Percentiles rank a stretch among this genome's conserved stretches.
Evolutionary conservation across 1,140 invertebrate species (phyloP).

Genomic region (Goniozus legneri): DNA sequence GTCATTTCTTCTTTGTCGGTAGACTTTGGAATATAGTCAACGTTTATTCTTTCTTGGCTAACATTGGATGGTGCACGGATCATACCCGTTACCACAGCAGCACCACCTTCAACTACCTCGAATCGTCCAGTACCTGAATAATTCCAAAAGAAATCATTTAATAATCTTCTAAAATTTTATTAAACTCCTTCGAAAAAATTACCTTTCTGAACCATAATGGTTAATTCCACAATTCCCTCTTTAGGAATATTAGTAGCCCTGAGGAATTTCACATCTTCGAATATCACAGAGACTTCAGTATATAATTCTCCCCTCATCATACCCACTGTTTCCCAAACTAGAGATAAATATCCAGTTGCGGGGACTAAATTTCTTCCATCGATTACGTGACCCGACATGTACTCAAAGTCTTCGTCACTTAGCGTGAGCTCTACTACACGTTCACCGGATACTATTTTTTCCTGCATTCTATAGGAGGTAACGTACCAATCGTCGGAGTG

Average conservation of each 20-base stretch:
- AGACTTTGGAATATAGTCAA: not conserved
- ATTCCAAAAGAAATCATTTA: not conserved
- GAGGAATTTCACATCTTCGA: constrained; percentile 82
- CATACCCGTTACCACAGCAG: constrained; percentile 73
- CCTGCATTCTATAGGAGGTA: constrained; percentile 59
- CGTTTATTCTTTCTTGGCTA: constrained; percentile 33
- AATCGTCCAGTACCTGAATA: constrained; percentile 43
- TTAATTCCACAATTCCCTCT: constrained; percentile 68
- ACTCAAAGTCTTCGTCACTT: constrained; percentile 69
- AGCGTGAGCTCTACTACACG: constrained; percentile 61
- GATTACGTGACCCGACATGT: constrained; percentile 79
- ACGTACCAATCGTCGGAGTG: constrained; percentile 78
- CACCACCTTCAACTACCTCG: constrained; percentile 70
- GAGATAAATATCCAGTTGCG: constrained; percentile 79
- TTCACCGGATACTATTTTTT: constrained; percentile 65
- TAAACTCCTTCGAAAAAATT: not conserved
- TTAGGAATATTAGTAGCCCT: constrained; percentile 78
- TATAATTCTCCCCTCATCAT: constrained; percentile 69
- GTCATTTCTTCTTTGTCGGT: constrained; percentile 45
- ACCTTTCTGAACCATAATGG: constrained; percentile 77
- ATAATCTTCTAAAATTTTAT: not conserved
- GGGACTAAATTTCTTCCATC: constrained; percentile 85
- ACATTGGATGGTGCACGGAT: constrained; percentile 58
- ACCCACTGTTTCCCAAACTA: constrained; percentile 87
- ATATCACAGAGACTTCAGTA: constrained; percentile 75